phyloP scores from a whole-genome alignment of 2,797 vertebrate genomes.

The Clamator glandarius region DNA sequence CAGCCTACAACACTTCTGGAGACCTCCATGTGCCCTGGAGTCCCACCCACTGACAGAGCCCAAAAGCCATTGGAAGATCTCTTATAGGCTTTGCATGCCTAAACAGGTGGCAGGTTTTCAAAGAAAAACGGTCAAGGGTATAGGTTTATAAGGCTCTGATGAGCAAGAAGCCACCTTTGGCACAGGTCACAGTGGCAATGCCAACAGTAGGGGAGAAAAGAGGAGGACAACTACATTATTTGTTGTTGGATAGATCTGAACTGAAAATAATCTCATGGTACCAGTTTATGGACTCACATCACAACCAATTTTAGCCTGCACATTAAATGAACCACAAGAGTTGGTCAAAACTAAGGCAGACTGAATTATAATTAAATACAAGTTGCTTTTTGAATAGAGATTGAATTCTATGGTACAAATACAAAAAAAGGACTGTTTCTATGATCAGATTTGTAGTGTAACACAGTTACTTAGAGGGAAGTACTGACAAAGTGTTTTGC shows the following conservation, averaged over 20 bases:
- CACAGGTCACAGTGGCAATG: not conserved
- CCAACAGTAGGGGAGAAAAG: not conserved
- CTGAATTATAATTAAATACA: not conserved
- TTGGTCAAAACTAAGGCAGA: not conserved
- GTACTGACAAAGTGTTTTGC: not conserved
- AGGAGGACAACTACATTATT: not conserved
- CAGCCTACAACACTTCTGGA: not conserved
- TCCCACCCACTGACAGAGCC: not conserved
- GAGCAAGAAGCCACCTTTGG: not conserved
- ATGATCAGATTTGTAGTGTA: not conserved
- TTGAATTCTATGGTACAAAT: not conserved
- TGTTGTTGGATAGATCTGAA: not conserved
- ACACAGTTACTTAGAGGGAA: not conserved
- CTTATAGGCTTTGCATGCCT: not conserved
- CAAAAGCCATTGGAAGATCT: not conserved
- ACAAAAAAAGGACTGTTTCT: not conserved
- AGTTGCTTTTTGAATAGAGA: not conserved
- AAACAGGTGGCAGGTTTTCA: not conserved
- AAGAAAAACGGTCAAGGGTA: not conserved
- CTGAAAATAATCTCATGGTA: not conserved
- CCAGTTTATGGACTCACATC: not conserved
- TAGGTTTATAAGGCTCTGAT: not conserved
- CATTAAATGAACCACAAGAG: not conserved
- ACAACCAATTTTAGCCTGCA: not conserved
- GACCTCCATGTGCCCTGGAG: accelerated